Evolutionary conservation across 2,797 vertebrate genomes (phyloP), one percentile per base, ranked within the genome.

Genomic region (Schizopygopsis malacanthus): DNA sequence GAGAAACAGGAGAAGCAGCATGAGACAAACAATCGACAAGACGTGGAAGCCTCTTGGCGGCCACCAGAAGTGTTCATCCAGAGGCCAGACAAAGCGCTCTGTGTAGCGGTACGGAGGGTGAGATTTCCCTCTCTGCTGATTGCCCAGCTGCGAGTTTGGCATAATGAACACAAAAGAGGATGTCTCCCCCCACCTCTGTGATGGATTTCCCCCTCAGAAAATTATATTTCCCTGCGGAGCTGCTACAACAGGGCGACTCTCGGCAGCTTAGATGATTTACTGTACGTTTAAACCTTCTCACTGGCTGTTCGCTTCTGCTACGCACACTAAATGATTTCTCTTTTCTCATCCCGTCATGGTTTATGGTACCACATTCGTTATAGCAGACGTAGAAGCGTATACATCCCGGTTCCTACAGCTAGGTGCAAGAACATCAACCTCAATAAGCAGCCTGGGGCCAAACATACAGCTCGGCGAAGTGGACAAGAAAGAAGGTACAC

Each of bases 1-100:
- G 93, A 90, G 90, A 90, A 90, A 85, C n/a, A 94, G 90, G 82
- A 85, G 71, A 25, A 25, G 67, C 25, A 61, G 54, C 5, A 52
- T 56, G 33, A 67, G 84, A 18, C 13, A 72, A 6, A 10, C 41
- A 65, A 15, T 56, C 28, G 37, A 69, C 67, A 71, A 79, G 39
- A 54, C 22, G 1, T 28, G 25, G 22, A 75, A 10, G 41, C 13
- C 13, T 72, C 39, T n/a, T 25, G n/a, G 59, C 1, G 4, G 59
- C 41, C 43, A 65, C 28, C 12, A 39, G 25, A 77, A 52, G 61
- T 0, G 0, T 18, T 39, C 39, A 72, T 61, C 37, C n/a, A 54
- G 37, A 85, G 22, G 25, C 61, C 82, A 76, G 25, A 63, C 20
- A 1, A 9, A 83, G n/a, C 4, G 2, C 59, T 39, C 9, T 33